A percentile compares a stretch with the other conserved stretches of the same genome.
Conservation (phyloP, 1,140 invertebrate genomes). For the Neotoxoptera formosana region DNA sequence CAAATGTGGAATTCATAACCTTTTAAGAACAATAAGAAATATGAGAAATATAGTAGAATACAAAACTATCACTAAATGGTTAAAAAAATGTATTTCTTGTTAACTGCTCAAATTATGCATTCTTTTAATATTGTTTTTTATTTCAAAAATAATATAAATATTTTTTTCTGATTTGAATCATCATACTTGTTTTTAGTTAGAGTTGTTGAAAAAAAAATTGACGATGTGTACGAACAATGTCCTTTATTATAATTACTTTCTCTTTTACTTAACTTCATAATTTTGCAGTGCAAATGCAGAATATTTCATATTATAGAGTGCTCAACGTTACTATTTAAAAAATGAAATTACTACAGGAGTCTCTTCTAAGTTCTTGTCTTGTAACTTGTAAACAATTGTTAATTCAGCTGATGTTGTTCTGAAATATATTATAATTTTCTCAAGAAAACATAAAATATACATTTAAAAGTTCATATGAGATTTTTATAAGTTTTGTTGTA, state of each 20-base stretch:
- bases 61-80: too few relatives aligned
- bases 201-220: not conserved
- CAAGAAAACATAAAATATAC: not conserved
- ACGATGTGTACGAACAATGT: not conserved
- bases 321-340: not conserved
- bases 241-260: not conserved
- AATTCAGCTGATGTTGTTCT: not conserved
- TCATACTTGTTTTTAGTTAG: not conserved
- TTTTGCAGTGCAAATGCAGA: not conserved
- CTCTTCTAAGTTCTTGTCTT: not conserved
- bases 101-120: not conserved
- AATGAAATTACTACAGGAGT: not conserved
- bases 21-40: not conserved
- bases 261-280: not conserved
- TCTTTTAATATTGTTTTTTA: not conserved
- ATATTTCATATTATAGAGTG: not conserved
- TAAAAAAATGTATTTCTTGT: not conserved
- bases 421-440: not conserved
- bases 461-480: not conserved
- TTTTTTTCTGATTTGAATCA: not conserved
- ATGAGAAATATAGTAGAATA: too few relatives aligned
- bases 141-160: not conserved
- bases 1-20: not conserved
- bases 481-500: not conserved
- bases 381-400: not conserved